Evolutionary conservation across 2,888 invertebrate genomes (phyloP), one percentile per base, ranked within the genome.

Genomic region (Tanytarsus gracilentus): DNA sequence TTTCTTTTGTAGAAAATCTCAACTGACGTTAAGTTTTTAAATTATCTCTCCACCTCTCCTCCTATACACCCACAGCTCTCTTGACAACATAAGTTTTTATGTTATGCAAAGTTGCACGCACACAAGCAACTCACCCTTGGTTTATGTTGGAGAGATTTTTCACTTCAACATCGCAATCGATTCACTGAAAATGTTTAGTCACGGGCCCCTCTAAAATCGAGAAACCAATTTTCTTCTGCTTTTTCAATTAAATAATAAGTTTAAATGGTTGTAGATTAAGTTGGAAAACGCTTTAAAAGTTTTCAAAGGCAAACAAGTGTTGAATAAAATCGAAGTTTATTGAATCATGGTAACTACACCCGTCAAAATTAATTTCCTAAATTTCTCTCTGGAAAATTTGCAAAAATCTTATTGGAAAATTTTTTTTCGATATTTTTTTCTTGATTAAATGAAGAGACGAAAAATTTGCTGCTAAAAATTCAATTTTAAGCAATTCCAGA

Each of bases 181-280:
- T 44, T 44, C 23, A 44, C 44, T 44, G 21, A 44, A 18, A 9
- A 44, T 9, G 11, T 44, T 44, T 9, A 44, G 44, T 44, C 23
- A 44, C 44, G 44, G 16, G 44, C 44, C 44, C 44, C 44, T 44
- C 16, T 44, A 23, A n/a, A 23, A 18, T 18, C 44, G 21, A 23
- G 21, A 30, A 52, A 52, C 29, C n/a, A 53, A 53, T 36, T 53
- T 36, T 53, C 53, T 53, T 29, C 53, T 33, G 53, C 36, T 53
- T 53, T 53, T 44, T 53, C 27, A 53, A 36, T 53, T 53, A 53
- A 53, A 53, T 33, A 33, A 26, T 49, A 53, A 53, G 25, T 33
- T 16, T 39, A 53, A 39, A 53, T 53, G 53, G 29, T 18, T n/a
- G 23, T 23, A 51, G 21, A 26, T 49, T 25, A 49, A 49, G 16